A percentile compares a stretch with the other conserved stretches of the same genome.
Conservation (phyloP, 2,797 vertebrate genomes). For the Xiphorhynchus erythropygius region DNA sequence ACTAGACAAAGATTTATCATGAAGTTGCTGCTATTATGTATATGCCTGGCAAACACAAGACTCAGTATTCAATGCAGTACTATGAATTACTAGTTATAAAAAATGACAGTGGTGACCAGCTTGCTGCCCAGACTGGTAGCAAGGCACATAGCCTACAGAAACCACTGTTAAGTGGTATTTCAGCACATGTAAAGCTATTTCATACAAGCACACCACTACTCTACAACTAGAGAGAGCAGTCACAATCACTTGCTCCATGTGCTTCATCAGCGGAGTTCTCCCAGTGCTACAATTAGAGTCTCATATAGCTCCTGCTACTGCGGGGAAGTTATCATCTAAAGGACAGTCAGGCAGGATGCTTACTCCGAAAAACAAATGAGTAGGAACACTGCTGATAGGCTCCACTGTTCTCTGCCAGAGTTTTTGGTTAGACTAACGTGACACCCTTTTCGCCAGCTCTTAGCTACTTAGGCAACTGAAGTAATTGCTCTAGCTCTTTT, state of each 20-base stretch:
- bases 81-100: not conserved
- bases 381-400: not conserved
- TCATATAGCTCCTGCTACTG: not conserved
- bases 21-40: not conserved
- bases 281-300: not conserved
- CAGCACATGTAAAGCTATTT: not conserved
- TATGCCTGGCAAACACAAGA: not conserved
- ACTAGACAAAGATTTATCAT: not conserved
- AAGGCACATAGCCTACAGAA: not conserved
- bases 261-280: not conserved
- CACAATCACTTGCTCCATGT: fast-evolving
- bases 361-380: not conserved
- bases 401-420: not conserved
- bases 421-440: not conserved
- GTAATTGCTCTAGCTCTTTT: not conserved
- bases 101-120: not conserved
- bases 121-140: not conserved
- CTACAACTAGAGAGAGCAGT: not conserved
- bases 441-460: not conserved
- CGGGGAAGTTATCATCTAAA: not conserved
- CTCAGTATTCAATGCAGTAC: not conserved
- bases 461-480: not conserved
- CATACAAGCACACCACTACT: not conserved
- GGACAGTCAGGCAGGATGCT: not conserved
- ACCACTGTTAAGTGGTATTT: not conserved